Evolutionary conservation across 2,797 vertebrate species (phyloP).

Genomic region (Rhinophrynus dorsalis): DNA sequence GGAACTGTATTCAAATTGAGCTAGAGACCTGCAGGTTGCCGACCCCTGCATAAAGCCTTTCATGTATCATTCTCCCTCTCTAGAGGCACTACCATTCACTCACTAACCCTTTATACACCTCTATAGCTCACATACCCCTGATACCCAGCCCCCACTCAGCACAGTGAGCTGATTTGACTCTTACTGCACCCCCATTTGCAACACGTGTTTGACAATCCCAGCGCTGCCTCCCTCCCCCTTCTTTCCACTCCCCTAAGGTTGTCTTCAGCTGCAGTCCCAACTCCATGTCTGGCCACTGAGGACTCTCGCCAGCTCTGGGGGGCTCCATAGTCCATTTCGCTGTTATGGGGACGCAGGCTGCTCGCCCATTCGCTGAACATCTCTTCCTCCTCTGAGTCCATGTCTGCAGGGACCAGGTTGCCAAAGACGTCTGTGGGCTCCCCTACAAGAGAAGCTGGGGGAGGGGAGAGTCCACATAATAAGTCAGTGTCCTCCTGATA

Average conservation of each 20-base stretch:
- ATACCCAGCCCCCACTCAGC: slow-evolving; percentile 60
- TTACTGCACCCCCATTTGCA: slow-evolving; percentile 88
- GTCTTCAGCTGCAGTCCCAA: slow-evolving; percentile 49
- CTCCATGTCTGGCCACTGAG: slow-evolving; percentile 51
- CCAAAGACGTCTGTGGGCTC: slow-evolving; percentile 26
- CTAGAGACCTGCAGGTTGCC: no score
- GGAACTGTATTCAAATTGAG: no score
- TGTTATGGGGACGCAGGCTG: slow-evolving; percentile 52
- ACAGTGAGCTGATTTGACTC: slow-evolving; percentile 83
- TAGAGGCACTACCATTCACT: no score
- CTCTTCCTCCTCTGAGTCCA: slow-evolving; percentile 60
- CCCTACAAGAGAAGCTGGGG: slow-evolving; percentile 30
- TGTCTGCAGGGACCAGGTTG: slow-evolving; percentile 11
- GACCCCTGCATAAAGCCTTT: no score
- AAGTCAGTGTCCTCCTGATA: no score
- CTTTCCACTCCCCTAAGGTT: slow-evolving; percentile 66
- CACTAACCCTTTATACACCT: no score
- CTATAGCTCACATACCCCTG: no score
- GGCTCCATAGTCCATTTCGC: slow-evolving; percentile 57
- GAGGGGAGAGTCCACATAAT: neutral
- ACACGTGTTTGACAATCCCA: slow-evolving; percentile 80
- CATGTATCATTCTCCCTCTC: no score
- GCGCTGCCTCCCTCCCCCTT: slow-evolving; percentile 71
- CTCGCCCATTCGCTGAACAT: slow-evolving; percentile 62
- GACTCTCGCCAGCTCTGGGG: slow-evolving; percentile 57